Conservation (phyloP, 2,113 vertebrate species). For the Argyrosomus japonicus region DNA sequence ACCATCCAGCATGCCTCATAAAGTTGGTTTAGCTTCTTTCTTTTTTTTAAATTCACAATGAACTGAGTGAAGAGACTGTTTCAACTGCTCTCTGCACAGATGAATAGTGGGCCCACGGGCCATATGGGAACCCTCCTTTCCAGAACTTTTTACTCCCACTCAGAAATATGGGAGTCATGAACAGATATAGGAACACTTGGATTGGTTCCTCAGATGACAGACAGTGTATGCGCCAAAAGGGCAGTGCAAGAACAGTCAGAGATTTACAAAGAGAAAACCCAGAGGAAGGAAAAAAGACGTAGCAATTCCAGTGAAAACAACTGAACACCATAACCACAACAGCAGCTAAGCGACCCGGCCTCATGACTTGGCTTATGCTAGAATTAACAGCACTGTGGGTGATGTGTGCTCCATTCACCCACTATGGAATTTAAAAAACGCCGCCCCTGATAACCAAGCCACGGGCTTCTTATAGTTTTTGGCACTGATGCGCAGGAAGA, state of each 20-base stretch:
- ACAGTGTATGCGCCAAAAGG: neutral
- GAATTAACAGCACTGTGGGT: constrained; percentile 42
- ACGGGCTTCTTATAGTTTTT: constrained; percentile 34
- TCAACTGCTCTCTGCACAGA: constrained; percentile 52
- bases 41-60: neutral
- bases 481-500: constrained; percentile 17
- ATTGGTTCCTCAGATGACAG: constrained; percentile 1
- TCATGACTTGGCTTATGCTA: constrained; percentile 49
- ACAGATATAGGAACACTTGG: constrained; percentile 18
- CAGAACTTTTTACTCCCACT: constrained; percentile 45
- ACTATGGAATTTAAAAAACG: constrained; percentile 51
- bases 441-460: constrained; percentile 28
- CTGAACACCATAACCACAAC: constrained; percentile 7
- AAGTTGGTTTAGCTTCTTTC: neutral
- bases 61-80: neutral
- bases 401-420: constrained; percentile 37
- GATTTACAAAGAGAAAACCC: neutral
- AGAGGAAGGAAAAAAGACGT: neutral
- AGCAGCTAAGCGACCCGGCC: neutral
- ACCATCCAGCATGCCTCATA: neutral
- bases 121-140: constrained; percentile 31
- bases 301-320: constrained; percentile 5
- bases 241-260: neutral
- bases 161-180: constrained; percentile 10
- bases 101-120: constrained; percentile 58